Evolutionary conservation across 2,797 vertebrate genomes (phyloP).

Genomic region (Brotula barbata): DNA sequence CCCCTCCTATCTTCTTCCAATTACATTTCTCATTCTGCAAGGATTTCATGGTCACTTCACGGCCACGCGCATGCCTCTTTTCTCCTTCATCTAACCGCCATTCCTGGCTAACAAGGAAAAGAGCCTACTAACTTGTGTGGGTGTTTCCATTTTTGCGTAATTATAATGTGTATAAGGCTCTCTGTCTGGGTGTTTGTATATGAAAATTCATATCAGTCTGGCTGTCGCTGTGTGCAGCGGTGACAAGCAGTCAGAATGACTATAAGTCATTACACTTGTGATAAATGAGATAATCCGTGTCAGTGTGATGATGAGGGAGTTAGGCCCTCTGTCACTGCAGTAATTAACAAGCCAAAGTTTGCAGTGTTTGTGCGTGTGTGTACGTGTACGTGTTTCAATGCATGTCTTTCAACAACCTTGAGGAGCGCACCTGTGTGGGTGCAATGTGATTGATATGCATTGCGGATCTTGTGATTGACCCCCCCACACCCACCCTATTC

Average conservation of each 20-base stretch:
- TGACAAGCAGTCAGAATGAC: constrained; percentile 25
- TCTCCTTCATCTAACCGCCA: constrained; percentile 48
- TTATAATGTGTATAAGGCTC: background rate
- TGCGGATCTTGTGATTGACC: constrained; percentile 54
- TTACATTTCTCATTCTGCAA: constrained; percentile 73
- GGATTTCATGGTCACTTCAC: constrained; percentile 74
- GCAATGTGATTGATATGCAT: constrained; percentile 66
- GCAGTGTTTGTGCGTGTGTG: constrained; percentile 2
- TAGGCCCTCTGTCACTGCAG: constrained; percentile 41
- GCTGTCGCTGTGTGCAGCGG: background rate
- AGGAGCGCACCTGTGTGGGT: constrained; percentile 57
- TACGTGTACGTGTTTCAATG: constrained; percentile 5
- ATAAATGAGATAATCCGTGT: constrained; percentile 44
- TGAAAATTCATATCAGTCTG: constrained; percentile 18
- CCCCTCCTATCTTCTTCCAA: constrained; percentile 64
- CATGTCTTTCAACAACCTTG: constrained; percentile 63
- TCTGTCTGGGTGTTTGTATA: constrained; percentile 11
- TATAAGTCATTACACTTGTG: constrained; percentile 38
- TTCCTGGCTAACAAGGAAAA: constrained; percentile 31
- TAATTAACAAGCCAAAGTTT: constrained; percentile 61
- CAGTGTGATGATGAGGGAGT: constrained; percentile 36
- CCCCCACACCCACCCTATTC: constrained; percentile 23
- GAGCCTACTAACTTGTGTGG: constrained; percentile 6
- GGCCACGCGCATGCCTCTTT: constrained; percentile 57
- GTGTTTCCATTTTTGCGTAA: constrained; percentile 26